phyloP scores from a whole-genome alignment of 2,113 vertebrate genomes.

The Gadus macrocephalus region DNA sequence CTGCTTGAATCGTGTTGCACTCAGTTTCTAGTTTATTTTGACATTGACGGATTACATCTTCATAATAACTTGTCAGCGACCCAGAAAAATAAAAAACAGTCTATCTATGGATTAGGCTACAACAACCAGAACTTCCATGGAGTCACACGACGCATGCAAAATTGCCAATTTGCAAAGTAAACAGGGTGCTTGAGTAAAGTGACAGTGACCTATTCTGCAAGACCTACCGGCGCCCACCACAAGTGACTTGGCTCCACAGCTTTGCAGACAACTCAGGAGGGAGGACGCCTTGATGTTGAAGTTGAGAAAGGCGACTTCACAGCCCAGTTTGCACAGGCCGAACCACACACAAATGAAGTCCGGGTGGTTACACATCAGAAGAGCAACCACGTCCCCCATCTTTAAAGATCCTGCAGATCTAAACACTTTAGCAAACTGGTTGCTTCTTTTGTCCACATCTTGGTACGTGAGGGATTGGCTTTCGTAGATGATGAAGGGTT shows the following conservation, averaged over 20 bases:
- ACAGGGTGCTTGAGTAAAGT: neutral
- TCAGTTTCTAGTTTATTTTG: too few relatives aligned
- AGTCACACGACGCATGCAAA: too few relatives aligned
- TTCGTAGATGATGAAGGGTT: conserved; percentile 81
- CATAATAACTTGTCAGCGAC: too few relatives aligned
- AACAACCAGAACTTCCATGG: too few relatives aligned
- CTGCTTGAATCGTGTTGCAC: too few relatives aligned
- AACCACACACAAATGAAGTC: conserved; percentile 88
- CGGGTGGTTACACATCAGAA: conserved; percentile 87
- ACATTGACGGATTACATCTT: too few relatives aligned
- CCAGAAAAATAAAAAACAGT: too few relatives aligned
- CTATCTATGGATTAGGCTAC: too few relatives aligned
- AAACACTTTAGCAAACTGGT: conserved; percentile 73
- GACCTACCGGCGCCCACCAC: conserved; percentile 83
- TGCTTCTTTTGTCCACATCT: conserved; percentile 78
- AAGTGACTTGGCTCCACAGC: conserved; percentile 77
- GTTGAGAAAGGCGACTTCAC: conserved; percentile 86
- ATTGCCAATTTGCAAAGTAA: neutral
- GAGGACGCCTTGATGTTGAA: conserved; percentile 72
- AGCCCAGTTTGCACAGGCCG: conserved; percentile 83
- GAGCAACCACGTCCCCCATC: conserved; percentile 77
- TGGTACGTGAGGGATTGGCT: conserved; percentile 71
- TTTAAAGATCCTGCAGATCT: conserved; percentile 48
- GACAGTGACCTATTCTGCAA: neutral
- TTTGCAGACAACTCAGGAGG: conserved; percentile 79